Evolutionary conservation across 1,140 invertebrate genomes (phyloP), one percentile per base, ranked within the genome.

Genomic region (Cepaea nemoralis): DNA sequence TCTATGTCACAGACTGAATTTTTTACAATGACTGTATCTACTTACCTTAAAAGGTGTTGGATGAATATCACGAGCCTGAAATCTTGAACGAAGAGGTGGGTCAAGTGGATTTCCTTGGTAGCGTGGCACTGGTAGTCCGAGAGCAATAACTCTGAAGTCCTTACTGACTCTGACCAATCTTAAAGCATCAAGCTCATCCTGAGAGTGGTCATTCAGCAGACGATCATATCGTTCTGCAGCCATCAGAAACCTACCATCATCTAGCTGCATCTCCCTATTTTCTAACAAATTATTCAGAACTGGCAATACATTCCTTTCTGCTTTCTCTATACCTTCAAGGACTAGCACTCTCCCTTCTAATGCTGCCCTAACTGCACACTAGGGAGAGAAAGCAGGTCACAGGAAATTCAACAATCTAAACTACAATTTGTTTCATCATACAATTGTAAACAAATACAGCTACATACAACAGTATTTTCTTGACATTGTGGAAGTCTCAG

Each of bases 231-330:
- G 94, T 2, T 94, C 90, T 37, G 96, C 94, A 1, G 96, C 94
- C 88, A 99, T 95, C 24, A 99, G 93, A 91, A 99, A 97, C 84
- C 97, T 92, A 0, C 98, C 98, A 94, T 99, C 97, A 93, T 99
- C 98, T 66, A 99, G 92, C 91, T 99, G 96, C 97, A 99, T 99
- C 92, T 99, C 98, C 74, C 98, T 93, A 92, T 99, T 99, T 93
- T 99, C 98, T n/a, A 99, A 91, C 39, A 99, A 93, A 93, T 99
- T 99, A 92, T 99, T 99, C n/a, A 99, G 91, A 55, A 99, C 95
- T 63, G 98, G 98, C 66, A 99, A 92, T 40, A 99, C 97, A 93
- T 99, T 99, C 77, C 98, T 92, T 91, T 99, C 98, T 0, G 97
- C 97, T 90, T 99, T 99, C 92, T 99, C 98, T 77, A 99, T 96